Conservation (phyloP, 2,797 vertebrate genomes). For the Emys orbicularis region DNA sequence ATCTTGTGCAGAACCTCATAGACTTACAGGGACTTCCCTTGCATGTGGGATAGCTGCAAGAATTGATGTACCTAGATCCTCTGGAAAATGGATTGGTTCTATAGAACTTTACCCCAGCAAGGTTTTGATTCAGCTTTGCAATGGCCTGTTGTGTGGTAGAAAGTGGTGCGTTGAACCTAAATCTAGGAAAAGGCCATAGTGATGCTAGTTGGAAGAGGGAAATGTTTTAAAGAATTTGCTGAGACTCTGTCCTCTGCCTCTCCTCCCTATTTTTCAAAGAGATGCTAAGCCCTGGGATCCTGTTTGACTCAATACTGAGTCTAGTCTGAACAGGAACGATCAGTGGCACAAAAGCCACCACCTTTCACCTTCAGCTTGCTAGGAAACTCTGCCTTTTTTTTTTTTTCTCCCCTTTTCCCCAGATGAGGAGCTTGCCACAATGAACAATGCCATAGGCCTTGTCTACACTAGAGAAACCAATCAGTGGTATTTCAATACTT, state of each 20-base stretch:
- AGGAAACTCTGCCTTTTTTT: neutral
- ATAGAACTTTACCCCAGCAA: neutral
- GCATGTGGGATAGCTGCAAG: neutral
- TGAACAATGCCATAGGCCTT: neutral
- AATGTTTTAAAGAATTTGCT: neutral
- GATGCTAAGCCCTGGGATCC: neutral
- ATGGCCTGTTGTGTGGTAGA: neutral
- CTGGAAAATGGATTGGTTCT: neutral
- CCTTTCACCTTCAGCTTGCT: neutral
- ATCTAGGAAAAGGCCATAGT: neutral
- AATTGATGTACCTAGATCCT: neutral
- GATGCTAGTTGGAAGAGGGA: neutral
- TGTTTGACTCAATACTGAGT: neutral
- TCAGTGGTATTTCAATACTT: neutral
- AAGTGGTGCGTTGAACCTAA: neutral
- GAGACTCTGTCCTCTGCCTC: neutral
- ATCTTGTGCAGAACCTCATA: neutral
- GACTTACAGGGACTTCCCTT: neutral
- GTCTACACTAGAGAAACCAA: neutral
- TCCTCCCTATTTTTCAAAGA: neutral
- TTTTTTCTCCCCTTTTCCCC: too few relatives aligned
- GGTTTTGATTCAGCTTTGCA: neutral
- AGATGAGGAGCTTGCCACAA: neutral
- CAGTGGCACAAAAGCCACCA: neutral
- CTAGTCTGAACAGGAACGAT: neutral